Percentiles rank a stretch among this genome's conserved stretches.
Conservation (phyloP, 2,797 vertebrate genomes). For the Apogon hyalosoma region DNA sequence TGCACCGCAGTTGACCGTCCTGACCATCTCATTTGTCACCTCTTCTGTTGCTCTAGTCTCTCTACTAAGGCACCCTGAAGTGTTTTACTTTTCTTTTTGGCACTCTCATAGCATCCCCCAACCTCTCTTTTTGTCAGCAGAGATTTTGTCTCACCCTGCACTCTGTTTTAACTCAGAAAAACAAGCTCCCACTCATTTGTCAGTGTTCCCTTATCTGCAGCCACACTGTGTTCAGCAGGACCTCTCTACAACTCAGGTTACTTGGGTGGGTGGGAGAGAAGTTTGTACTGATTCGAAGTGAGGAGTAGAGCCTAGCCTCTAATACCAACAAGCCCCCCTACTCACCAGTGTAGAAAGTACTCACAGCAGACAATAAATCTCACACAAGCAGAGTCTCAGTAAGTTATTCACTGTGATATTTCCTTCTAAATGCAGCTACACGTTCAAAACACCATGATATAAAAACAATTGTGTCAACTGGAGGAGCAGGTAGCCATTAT, state of each 20-base stretch:
- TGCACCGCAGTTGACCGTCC: constrained; percentile 2
- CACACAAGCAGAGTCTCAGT: constrained; percentile 1
- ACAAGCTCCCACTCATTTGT: constrained; percentile 72
- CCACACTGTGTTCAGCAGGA: constrained; percentile 67
- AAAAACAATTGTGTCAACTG: constrained; percentile 6
- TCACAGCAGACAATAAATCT: constrained; percentile 26
- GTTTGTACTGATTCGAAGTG: constrained; percentile 14
- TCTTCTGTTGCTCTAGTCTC: neutral
- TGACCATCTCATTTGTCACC: constrained; percentile 31
- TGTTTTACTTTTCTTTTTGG: constrained; percentile 6
- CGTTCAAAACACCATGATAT: neutral
- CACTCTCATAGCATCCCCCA: constrained; percentile 30
- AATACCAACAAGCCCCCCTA: constrained; percentile 47
- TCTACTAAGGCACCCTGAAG: neutral
- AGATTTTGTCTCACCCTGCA: constrained; percentile 67
- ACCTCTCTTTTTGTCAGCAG: constrained; percentile 49
- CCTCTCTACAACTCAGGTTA: constrained; percentile 76
- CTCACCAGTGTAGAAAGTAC: constrained; percentile 14
- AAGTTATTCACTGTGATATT: constrained; percentile 5
- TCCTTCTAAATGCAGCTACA: constrained; percentile 1
- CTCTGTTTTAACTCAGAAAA: constrained; percentile 61
- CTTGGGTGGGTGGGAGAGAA: constrained; percentile 35
- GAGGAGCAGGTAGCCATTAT: neutral
- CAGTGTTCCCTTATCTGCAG: constrained; percentile 77
- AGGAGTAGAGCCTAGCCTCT: constrained; percentile 15